Evolutionary conservation across 1,140 invertebrate genomes (phyloP).

Genomic region (Calosoma granatense): DNA sequence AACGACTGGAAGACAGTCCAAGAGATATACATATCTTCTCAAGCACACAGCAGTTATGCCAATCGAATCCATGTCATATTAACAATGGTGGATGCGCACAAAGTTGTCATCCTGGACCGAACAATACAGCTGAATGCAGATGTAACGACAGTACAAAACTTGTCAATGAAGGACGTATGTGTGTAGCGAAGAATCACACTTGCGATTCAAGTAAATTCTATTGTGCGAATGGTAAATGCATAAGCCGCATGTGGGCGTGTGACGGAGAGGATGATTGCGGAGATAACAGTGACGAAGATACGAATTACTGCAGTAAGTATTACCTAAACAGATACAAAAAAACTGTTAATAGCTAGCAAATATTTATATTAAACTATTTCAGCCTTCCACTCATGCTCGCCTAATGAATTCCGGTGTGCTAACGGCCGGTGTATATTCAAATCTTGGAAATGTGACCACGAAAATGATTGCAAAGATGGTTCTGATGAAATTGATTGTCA

Average conservation of each 20-base stretch:
- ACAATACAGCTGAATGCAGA: constrained; percentile 75
- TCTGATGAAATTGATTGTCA: constrained; percentile 87
- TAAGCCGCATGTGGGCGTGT: constrained; percentile 92
- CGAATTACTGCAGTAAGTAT: constrained; percentile 74
- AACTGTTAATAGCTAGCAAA: neutral
- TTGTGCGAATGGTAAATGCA: constrained; percentile 90
- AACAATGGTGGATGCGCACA: constrained; percentile 95
- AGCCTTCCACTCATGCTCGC: constrained; percentile 86
- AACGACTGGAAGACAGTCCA: constrained; percentile 80
- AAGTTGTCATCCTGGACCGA: constrained; percentile 81
- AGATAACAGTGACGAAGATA: constrained; percentile 88
- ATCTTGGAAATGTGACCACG: constrained; percentile 90
- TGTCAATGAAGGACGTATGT: constrained; percentile 88
- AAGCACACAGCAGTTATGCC: constrained; percentile 66
- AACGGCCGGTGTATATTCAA: constrained; percentile 93
- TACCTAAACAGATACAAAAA: neutral
- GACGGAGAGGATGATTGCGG: constrained; percentile 93
- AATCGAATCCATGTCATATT: constrained; percentile 74
- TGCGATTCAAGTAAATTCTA: constrained; percentile 87
- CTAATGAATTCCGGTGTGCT: constrained; percentile 86
- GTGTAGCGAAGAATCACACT: constrained; percentile 74
- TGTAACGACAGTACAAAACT: constrained; percentile 78
- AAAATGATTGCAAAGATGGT: constrained; percentile 90
- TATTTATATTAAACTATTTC: constrained; percentile 19
- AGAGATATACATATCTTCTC: constrained; percentile 88